phyloP scores from a whole-genome alignment of 2,888 invertebrate genomes.

The Saturnia pavonia region DNA sequence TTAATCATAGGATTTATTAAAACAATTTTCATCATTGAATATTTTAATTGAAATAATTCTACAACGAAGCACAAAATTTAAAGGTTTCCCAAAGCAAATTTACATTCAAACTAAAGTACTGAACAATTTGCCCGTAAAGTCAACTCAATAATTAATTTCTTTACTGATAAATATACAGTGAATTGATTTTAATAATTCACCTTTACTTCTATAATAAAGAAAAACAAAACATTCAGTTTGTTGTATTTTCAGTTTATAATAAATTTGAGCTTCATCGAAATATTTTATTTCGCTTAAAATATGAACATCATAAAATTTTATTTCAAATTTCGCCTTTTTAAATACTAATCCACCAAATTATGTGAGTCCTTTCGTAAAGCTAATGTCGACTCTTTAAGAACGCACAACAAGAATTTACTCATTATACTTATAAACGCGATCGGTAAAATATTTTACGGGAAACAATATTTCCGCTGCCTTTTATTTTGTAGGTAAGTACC shows the following conservation, averaged over 20 bases:
- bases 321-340: neutral
- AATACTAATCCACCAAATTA: neutral
- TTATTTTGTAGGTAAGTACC: neutral
- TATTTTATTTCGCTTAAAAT: neutral
- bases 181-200: slow-evolving; percentile 4
- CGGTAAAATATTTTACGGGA: neutral
- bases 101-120: slow-evolving; percentile 14
- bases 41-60: slow-evolving; percentile 21
- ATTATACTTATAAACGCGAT: slow-evolving; percentile 3
- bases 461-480: neutral
- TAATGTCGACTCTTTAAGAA: neutral
- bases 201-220: neutral
- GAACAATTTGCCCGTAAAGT: slow-evolving; percentile 14
- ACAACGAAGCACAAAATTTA: slow-evolving; percentile 14
- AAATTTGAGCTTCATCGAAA: neutral
- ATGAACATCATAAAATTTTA: neutral
- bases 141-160: slow-evolving; percentile 17
- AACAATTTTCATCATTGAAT: slow-evolving; percentile 15
- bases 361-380: neutral
- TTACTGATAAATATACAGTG: neutral
- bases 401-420: neutral
- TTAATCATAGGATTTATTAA: slow-evolving; percentile 15
- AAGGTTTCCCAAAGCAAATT: slow-evolving; percentile 16
- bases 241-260: neutral
- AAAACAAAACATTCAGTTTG: neutral